Evolutionary conservation across 2,888 invertebrate species (phyloP).

Genomic region (Drosophila villosipedis): DNA sequence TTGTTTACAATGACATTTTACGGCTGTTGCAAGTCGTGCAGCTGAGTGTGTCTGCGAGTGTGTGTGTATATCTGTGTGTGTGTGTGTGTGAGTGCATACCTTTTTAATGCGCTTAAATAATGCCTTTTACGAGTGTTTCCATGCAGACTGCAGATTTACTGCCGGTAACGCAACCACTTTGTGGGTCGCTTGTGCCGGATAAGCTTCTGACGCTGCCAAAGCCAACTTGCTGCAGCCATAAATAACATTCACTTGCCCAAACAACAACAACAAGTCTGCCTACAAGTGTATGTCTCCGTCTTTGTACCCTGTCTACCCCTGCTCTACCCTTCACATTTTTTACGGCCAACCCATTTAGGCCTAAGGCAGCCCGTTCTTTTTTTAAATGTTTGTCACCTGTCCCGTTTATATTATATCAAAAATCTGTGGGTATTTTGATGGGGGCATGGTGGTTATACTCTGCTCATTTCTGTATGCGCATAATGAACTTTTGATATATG

Average conservation of each 20-base stretch:
- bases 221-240: slow-evolving; percentile 66
- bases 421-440: slow-evolving; percentile 68
- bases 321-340: slow-evolving; percentile 57
- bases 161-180: slow-evolving; percentile 58
- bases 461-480: slow-evolving; percentile 64
- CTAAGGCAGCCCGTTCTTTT: slow-evolving; percentile 35
- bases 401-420: slow-evolving; percentile 75
- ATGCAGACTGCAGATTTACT: slow-evolving; percentile 69
- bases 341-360: slow-evolving; percentile 58
- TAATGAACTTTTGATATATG: slow-evolving; percentile 80
- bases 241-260: slow-evolving; percentile 73
- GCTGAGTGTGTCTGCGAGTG: slow-evolving; percentile 4
- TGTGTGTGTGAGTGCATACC: slow-evolving; percentile 20
- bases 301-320: slow-evolving; percentile 42
- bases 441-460: slow-evolving; percentile 23
- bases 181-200: slow-evolving; percentile 53
- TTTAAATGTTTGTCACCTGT: slow-evolving; percentile 75
- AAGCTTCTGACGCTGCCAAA: slow-evolving; percentile 44
- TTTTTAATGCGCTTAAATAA: slow-evolving; percentile 63
- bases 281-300: slow-evolving; percentile 17
- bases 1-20: slow-evolving; percentile 67
- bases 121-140: slow-evolving; percentile 69
- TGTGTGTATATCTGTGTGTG: slow-evolving; percentile 24
- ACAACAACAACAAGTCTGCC: slow-evolving; percentile 21
- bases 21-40: slow-evolving; percentile 62